phyloP scores from a whole-genome alignment of 2,113 vertebrate genomes.

The Nothocercus nigrocapillus region DNA sequence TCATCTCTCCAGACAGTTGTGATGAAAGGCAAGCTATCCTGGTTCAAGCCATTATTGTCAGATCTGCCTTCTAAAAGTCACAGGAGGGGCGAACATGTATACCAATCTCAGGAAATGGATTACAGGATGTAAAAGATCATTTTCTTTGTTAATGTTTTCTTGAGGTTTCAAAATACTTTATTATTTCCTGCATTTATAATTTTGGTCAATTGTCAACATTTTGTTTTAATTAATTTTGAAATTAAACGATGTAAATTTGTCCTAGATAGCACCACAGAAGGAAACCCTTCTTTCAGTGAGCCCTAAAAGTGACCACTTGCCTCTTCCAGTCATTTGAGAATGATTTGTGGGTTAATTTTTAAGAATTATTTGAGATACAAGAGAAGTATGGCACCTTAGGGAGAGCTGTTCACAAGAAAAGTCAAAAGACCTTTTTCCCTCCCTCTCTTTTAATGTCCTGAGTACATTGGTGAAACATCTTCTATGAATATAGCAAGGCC shows the following conservation, averaged over 20 bases:
- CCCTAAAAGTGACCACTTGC: fast-evolving
- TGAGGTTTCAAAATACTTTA: neutral
- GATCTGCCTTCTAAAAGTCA: neutral
- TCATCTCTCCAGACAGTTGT: neutral
- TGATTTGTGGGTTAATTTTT: neutral
- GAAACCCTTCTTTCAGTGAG: neutral
- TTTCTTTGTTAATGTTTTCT: neutral
- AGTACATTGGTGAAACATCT: neutral
- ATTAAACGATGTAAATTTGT: neutral
- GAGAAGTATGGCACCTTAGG: fast-evolving
- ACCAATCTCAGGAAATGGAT: neutral
- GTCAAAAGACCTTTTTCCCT: fast-evolving
- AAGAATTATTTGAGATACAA: neutral
- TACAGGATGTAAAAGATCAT: fast-evolving
- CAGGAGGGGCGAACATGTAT: fast-evolving
- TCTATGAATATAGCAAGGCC: fast-evolving
- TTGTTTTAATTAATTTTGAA: neutral
- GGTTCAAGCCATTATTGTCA: neutral
- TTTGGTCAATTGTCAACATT: fast-evolving
- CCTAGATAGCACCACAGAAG: neutral
- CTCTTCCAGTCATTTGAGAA: neutral
- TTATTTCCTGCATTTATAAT: neutral
- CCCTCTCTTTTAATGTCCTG: neutral
- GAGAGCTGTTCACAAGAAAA: neutral
- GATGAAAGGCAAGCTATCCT: neutral